A percentile compares a stretch with the other conserved stretches of the same genome.
Evolutionary conservation across 2,888 invertebrate species (phyloP).

Genomic region (Aporophyla lueneburgensis): DNA sequence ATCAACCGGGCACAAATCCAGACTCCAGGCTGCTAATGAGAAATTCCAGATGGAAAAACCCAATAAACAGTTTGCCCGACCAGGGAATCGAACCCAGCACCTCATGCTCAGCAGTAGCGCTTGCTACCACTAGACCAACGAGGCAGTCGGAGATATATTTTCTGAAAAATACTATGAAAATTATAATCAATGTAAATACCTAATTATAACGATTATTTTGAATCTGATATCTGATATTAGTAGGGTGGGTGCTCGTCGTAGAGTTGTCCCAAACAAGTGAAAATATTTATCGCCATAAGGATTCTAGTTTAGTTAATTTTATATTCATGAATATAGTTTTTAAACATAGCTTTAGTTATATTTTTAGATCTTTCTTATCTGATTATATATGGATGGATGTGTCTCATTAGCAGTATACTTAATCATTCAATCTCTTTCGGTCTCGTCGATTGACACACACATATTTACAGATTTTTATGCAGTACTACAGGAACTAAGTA

Average conservation of each 20-base stretch:
- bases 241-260: too few relatives aligned
- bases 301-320: not conserved
- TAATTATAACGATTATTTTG: slow-evolving; percentile 1
- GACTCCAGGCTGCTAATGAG: too few relatives aligned
- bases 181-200: slow-evolving; percentile 22
- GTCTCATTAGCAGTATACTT: slow-evolving; percentile 40
- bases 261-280: slow-evolving; percentile 9
- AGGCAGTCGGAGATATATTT: slow-evolving; percentile 54
- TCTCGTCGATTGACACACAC: too few relatives aligned
- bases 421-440: slow-evolving; percentile 7
- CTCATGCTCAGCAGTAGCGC: too few relatives aligned
- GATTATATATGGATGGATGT: slow-evolving; percentile 36
- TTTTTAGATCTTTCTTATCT: slow-evolving; percentile 21
- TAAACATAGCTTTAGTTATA: slow-evolving; percentile 29
- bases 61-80: too few relatives aligned
- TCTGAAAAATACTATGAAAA: slow-evolving; percentile 29
- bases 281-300: slow-evolving; percentile 23
- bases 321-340: not conserved
- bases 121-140: too few relatives aligned
- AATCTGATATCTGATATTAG: not conserved
- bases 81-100: too few relatives aligned
- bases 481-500: too few relatives aligned
- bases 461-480: not conserved
- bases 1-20: too few relatives aligned
- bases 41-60: too few relatives aligned